Evolutionary conservation across 2,797 vertebrate species (phyloP), one percentile per base, ranked within the genome.

Genomic region (Poliocrania exsul): DNA sequence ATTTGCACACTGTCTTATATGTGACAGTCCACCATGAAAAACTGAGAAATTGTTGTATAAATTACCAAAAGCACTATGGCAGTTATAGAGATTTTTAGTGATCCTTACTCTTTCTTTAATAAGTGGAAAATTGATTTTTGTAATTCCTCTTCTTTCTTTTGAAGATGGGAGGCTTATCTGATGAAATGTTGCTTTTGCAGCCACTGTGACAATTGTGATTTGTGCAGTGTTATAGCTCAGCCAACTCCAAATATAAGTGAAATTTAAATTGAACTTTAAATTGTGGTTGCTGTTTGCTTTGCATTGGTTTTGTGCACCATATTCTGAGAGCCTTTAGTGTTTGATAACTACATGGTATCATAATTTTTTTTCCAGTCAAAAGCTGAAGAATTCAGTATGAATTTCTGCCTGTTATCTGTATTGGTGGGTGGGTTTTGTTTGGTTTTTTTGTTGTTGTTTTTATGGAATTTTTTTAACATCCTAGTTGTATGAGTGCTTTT

Each of bases 41-140:
- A 71, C 3, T 1, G n/a, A 78, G 89, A 81, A 67, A 53, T 35
- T 54, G 50, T 61, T 62, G 29, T 56, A n/a, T 54, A 54, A 91
- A 83, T 88, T 86, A 33, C 72, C 2, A 3, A 61, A 64, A 58
- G 69, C 19, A 46, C 38, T 69, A 2, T n/a, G 69, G 65, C 29
- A 88, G 53, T 38, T 58, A 37, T 7, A 50, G 29, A 0, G 1
- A 42, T 73, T 56, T 89, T 82, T 67, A 91, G 49, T 57, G 69
- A 90, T 71, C 81, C n/a, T 71, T 86, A 65, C 0, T 8, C 49
- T 85, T 91, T 80, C 69, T 85, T 46, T 85, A 81, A 96, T 35
- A 60, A 88, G 54, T 51, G 28, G 86, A 84, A 96, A 93, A 94
- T 71, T 71, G 47, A 83, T 86, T 92, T 85, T 82, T 85, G 25